Evolutionary conservation across 2,113 vertebrate genomes (phyloP).

Genomic region (Cranoglanis bouderius): DNA sequence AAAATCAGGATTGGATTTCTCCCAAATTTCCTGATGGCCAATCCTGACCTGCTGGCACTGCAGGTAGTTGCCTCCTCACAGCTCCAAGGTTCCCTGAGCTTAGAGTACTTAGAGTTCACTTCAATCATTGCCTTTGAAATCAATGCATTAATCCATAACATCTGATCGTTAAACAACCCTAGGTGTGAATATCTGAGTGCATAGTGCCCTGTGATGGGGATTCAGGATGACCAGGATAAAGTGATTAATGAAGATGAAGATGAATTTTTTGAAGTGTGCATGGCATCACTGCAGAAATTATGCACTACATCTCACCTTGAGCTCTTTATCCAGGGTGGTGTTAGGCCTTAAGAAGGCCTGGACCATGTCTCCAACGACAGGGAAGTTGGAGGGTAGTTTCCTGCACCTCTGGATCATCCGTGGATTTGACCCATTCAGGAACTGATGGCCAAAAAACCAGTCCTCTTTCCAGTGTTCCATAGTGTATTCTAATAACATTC

Average conservation of each 20-base stretch:
- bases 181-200: background rate
- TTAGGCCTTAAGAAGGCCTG: slow-evolving; percentile 61
- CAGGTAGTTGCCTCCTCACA: too few species aligned
- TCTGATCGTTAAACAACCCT: background rate
- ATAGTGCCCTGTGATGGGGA: background rate
- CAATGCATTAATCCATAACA: background rate
- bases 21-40: too few species aligned
- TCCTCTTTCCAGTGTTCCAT: slow-evolving; percentile 78
- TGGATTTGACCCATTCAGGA: slow-evolving; percentile 81
- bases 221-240: background rate
- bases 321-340: slow-evolving; percentile 70
- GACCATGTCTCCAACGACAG: slow-evolving; percentile 69
- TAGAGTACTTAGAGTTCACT: background rate
- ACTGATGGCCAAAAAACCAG: slow-evolving; percentile 80
- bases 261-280: background rate
- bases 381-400: slow-evolving; percentile 76
- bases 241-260: background rate
- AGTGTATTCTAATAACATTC: slow-evolving; percentile 71
- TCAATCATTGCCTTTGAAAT: background rate
- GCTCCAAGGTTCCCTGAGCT: too few species aligned
- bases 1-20: too few species aligned
- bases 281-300: background rate
- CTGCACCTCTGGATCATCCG: slow-evolving; percentile 73
- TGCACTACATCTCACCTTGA: slow-evolving; percentile 67
- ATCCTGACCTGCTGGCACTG: too few species aligned